phyloP scores from a whole-genome alignment of 2,888 invertebrate species.

The Clivina fossor region DNA sequence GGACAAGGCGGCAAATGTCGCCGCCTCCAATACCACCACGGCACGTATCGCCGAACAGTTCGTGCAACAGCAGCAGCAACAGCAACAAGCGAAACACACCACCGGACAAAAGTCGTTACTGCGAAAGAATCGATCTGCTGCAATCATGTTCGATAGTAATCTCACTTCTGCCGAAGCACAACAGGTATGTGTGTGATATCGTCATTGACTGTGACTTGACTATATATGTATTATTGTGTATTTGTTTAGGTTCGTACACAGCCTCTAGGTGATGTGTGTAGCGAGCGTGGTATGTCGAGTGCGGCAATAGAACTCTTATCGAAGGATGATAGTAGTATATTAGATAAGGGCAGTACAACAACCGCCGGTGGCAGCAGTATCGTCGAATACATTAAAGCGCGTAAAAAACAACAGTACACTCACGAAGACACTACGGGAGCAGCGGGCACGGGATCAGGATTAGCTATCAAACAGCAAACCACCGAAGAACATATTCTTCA shows the following conservation, averaged over 20 bases:
- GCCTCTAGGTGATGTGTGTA: constrained; percentile 41
- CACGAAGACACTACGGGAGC: constrained; percentile 40
- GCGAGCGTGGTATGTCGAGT: constrained; percentile 45
- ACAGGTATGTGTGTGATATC: constrained; percentile 52
- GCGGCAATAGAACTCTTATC: constrained; percentile 51
- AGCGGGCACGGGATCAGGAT: constrained; percentile 35
- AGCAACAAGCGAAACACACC: constrained; percentile 48
- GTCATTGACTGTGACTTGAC: not conserved
- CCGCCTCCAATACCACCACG: constrained; percentile 55
- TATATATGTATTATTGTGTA: not conserved
- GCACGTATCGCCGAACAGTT: constrained; percentile 52
- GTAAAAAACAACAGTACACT: constrained; percentile 48
- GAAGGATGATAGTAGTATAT: constrained; percentile 56
- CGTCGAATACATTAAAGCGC: constrained; percentile 52
- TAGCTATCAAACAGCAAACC: constrained; percentile 43
- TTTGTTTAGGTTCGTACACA: constrained; percentile 53
- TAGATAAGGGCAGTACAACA: constrained; percentile 55
- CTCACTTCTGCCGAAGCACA: constrained; percentile 62
- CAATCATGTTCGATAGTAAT: constrained; percentile 55
- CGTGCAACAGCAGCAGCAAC: constrained; percentile 48
- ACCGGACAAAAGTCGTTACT: constrained; percentile 52
- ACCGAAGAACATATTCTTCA: constrained; percentile 65
- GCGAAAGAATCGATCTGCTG: constrained; percentile 58
- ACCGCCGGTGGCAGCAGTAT: constrained; percentile 49
- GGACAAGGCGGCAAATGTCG: constrained; percentile 42